Evolutionary conservation across 1,140 invertebrate species (phyloP), one percentile per base, ranked within the genome.

Genomic region (Drosophila serrata): DNA sequence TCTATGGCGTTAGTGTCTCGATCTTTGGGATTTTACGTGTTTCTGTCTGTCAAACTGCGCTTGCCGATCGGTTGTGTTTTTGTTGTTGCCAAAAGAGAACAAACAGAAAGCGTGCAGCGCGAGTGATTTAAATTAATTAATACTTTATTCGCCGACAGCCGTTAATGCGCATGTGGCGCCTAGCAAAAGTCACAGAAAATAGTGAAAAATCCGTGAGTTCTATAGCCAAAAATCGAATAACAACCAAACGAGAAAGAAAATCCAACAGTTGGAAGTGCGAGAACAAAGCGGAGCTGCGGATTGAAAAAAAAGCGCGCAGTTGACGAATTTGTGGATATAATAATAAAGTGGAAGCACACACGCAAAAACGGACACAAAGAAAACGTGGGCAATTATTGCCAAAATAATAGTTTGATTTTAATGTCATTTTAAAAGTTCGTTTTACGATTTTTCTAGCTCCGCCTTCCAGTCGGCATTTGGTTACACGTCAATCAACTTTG

Each of bases 301-400:
- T 12, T 2, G 24, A 4, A 19, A 42, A 22, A 51, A 53, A 31
- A 33, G 22, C 31, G 33, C 51, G 53, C 61, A 64, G 61, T 60
- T 64, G 61, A 64, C 61, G 61, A 64, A 40, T 39, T 63, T 29
- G 55, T 42, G 55, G 17, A 3, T 61, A 60, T 56, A 55, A 55
- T 55, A 55, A 55, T 24, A 55, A 35, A 35, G 31, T 24, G 51
- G 8, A 53, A 53, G 9, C 48, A 39, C 15, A 57, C 6, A 40
- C 22, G 35, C 55, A 42, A 40, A 24, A 37, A 8, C 53, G 22
- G 24, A 42, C 4, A 43, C 19, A 29, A 29, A 12, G 3, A 62
- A 11, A 65, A 45, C 57, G 43, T 57, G 42, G 24, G 40, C 42
- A 49, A 45, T 35, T 43, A 56, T 46, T 33, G 40, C 56, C 56